A percentile compares a stretch with the other conserved stretches of the same genome.
Conservation (phyloP, 2,113 vertebrate species). For the Indicator maculatus region DNA sequence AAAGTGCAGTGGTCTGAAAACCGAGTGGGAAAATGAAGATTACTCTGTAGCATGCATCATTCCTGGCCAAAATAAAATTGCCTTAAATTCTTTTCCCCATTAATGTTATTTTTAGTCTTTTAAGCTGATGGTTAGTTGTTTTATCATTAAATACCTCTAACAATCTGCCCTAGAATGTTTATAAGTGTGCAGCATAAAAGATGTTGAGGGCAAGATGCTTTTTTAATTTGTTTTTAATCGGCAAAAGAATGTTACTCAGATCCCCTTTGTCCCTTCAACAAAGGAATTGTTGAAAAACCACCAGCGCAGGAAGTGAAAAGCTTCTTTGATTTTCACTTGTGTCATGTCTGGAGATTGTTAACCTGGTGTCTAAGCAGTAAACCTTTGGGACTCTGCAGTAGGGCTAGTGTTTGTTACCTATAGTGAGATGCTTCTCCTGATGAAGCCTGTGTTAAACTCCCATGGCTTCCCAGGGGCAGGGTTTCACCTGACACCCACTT, state of each 20-base stretch:
- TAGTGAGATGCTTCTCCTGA: not conserved
- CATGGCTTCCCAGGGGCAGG: not conserved
- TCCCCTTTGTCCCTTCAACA: not conserved
- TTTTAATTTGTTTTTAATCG: not conserved
- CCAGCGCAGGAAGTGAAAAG: conserved; percentile 19
- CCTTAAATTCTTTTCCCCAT: conserved; percentile 78
- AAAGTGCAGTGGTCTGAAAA: conserved; percentile 74
- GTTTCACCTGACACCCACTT: not conserved
- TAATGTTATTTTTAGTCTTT: conserved; percentile 69
- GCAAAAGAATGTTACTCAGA: conserved; percentile 44
- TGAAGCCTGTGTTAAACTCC: not conserved
- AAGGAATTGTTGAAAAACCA: not conserved
- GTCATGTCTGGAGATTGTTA: not conserved
- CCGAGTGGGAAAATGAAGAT: conserved; percentile 70
- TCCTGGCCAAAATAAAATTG: conserved; percentile 83
- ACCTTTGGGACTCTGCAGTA: not conserved
- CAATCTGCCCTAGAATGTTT: conserved; percentile 9
- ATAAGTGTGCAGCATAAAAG: not conserved
- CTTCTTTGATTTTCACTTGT: not conserved
- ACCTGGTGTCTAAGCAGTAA: not conserved
- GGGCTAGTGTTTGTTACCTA: not conserved
- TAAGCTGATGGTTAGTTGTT: conserved; percentile 12
- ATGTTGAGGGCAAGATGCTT: not conserved
- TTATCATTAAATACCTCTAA: conserved; percentile 36
- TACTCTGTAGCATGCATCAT: conserved; percentile 83